A percentile compares a stretch with the other conserved stretches of the same genome.
Conservation (phyloP, 92 coral and sea anemone species). For the Muricea muricata region DNA sequence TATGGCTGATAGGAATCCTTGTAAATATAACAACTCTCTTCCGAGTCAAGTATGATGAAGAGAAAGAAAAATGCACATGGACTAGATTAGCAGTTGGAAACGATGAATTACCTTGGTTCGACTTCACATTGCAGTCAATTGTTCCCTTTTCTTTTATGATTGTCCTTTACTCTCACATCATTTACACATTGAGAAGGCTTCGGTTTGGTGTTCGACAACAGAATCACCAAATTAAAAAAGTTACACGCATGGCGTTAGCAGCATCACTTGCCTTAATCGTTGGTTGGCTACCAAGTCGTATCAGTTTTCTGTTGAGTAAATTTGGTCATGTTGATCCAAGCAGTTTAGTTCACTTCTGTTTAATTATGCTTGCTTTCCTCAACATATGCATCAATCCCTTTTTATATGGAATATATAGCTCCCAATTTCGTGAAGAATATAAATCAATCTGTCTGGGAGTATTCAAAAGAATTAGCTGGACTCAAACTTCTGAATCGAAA, state of each 20-base stretch:
- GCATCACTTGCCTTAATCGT: constrained; percentile 12
- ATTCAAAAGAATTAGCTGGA: background rate
- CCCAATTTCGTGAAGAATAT: constrained; percentile 12
- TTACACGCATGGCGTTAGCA: background rate
- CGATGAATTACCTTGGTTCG: constrained; percentile 23
- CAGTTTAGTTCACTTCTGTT: constrained; percentile 28
- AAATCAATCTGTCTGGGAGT: background rate
- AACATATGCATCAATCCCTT: constrained; percentile 23
- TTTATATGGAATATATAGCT: constrained; percentile 7
- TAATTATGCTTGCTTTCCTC: constrained; percentile 16
- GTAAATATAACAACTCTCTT: background rate
- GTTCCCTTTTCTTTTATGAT: constrained; percentile 21
- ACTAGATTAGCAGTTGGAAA: constrained; percentile 4
- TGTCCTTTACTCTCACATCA: constrained; percentile 22
- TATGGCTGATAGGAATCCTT: constrained; percentile 20
- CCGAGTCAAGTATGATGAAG: constrained; percentile 13
- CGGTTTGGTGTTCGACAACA: background rate
- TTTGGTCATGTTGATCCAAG: constrained; percentile 16
- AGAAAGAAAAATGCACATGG: constrained; percentile 6
- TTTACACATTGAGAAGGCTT: constrained; percentile 12
- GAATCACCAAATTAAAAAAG: constrained; percentile 3
- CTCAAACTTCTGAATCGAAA: background rate
- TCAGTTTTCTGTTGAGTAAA: constrained; percentile 27
- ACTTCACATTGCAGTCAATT: constrained; percentile 28
- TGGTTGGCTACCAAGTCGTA: constrained; percentile 35